A percentile compares a stretch with the other conserved stretches of the same genome.
Evolutionary conservation across 1,140 invertebrate genomes (phyloP).

Genomic region (Euura lappo): DNA sequence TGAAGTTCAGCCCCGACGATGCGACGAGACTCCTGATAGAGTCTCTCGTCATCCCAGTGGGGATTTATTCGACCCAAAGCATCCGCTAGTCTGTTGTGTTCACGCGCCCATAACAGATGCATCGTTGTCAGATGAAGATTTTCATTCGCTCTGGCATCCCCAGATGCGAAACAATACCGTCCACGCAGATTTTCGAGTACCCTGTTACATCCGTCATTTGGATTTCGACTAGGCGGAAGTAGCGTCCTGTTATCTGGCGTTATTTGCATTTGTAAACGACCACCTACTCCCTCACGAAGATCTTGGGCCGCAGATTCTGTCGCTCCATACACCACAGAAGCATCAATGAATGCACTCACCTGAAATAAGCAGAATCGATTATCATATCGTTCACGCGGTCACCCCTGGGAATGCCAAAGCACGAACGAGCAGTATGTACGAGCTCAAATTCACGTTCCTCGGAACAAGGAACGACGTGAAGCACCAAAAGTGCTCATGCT

Average conservation of each 20-base stretch:
- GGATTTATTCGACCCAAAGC: constrained; percentile 74
- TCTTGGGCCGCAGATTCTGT: constrained; percentile 58
- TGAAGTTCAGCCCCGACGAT: constrained; percentile 86
- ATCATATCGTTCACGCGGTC: background rate
- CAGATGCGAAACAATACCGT: constrained; percentile 80
- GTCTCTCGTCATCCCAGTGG: constrained; percentile 79
- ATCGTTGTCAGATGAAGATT: constrained; percentile 84
- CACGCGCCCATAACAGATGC: constrained; percentile 79
- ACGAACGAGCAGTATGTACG: too few species aligned
- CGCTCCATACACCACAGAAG: constrained; percentile 83
- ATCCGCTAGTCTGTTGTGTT: constrained; percentile 82
- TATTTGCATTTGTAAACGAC: constrained; percentile 69
- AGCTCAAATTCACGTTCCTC: too few species aligned
- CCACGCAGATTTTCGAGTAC: constrained; percentile 69
- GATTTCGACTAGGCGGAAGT: constrained; percentile 74
- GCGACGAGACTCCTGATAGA: constrained; percentile 81
- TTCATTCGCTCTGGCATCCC: constrained; percentile 81
- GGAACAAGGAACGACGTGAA: too few species aligned
- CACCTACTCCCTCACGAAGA: constrained; percentile 65
- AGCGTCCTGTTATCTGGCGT: constrained; percentile 70
- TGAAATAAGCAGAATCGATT: constrained; percentile 23
- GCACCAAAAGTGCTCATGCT: too few species aligned
- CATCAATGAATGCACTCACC: constrained; percentile 87
- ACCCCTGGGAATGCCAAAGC: too few species aligned
- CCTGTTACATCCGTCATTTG: constrained; percentile 78